Evolutionary conservation across 2,113 vertebrate species (phyloP), one percentile per base, ranked within the genome.

Genomic region (Tichodroma muraria): DNA sequence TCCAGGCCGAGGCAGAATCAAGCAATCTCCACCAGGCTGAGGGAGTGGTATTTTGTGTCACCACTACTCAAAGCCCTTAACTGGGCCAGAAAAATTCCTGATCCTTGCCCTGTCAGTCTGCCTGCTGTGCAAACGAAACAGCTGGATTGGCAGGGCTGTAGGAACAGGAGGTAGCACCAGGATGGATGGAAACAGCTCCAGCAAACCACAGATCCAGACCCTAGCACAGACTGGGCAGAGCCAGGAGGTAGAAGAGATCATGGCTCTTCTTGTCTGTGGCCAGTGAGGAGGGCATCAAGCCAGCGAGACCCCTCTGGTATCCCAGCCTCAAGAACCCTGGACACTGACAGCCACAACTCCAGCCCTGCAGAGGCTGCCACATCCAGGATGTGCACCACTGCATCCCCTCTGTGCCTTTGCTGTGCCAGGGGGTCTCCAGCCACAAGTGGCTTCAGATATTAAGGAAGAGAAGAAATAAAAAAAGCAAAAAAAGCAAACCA

Each of bases 241-340:
- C 56, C 1, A 4, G 22, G 42, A 69, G 22, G 59, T 10, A 19
- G 56, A 30, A 56, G 47, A 69, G 42, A 31, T 53, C 4, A 6
- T 0, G 1, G 11, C 12, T 24, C 20, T 47, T 37, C 28, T 47
- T 5, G 3, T 24, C 38, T 68, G 61, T 8, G 5, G n/a, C 21
- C 6, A 2, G 38, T 21, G 24, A 44, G 57, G 30, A 57, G 35
- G 27, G 13, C 38, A 78, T 25, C 3, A 5, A 83, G 71, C 18
- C 2, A 6, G 30, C 0, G 0, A 79, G 33, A 57, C 6, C 5
- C 12, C 27, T 10, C 35, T 6, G 2, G 28, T 12, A 35, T 12
- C 60, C 33, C 47, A 54, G 47, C 30, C 30, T 45, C 53, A 68
- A 61, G 30, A 76, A 25, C 21, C 17, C 54, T 16, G n/a, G 35